Base-by-base conservation (phyloP, 2,113 vertebrate species). In the Tinamus guttatus region DNA sequence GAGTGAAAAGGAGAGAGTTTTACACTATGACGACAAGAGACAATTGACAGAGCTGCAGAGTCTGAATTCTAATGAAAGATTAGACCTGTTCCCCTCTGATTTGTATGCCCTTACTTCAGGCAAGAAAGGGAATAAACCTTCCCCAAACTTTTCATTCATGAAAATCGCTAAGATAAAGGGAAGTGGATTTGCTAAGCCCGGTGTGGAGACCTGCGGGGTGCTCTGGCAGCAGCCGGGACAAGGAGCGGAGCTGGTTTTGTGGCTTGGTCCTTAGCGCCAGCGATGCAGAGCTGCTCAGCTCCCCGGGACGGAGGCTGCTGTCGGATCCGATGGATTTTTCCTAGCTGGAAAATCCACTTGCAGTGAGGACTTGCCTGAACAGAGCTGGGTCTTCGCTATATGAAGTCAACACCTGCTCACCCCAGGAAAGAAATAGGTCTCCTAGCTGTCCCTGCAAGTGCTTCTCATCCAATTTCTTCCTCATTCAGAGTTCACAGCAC, bases 1-100 rank as follows among this genome's bases (percentile, higher is more conserved):
- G 93, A 90, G 45, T 95, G 89, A 95, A 95, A 96, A 95, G 93
- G 92, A 95, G 95, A 97, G 93, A 19, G 92, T 96, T 98, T 97
- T 95, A 86, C 80, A 71, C 41, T 73, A 86, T 4, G n/a, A 62
- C 79, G 93, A 85, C 64, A 70, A 93, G 95, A 90, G 94, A 95
- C 74, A 96, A 95, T 85, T 22, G 89, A 95, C 96, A 76, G 62
- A 88, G 38, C 89, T 60, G 90, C 91, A 14, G 49, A 83, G 90
- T 16, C 81, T 63, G 40, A 92, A 74, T 92, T 81, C 85, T 83
- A 45, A 92, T 94, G 89, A 95, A 95, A 96, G 93, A 90, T 94
- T 82, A 81, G 93, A 94, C 93, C 93, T 69, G 73, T 74, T 94
- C 93, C 94, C 91, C 75, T 71, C 76, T 28, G 20, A 83, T 82